A percentile compares a stretch with the other conserved stretches of the same genome.
These are phyloP conservation scores for Chymomyza procnemis DNA, from an alignment of 2,888 invertebrate genomes.

Conservation along the genomic window DNA sequence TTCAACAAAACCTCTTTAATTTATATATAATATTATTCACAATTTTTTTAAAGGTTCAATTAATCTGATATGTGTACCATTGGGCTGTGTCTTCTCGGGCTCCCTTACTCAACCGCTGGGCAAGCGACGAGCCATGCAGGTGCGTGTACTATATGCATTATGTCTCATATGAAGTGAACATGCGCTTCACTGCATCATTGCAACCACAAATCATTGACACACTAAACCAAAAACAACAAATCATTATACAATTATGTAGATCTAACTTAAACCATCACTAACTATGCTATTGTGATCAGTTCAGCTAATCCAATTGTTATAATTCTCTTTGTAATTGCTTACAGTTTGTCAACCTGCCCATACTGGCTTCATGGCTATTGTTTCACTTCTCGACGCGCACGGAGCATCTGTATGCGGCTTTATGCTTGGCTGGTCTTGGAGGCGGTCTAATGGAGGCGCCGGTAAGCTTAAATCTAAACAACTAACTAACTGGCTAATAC, in stretches of 20 bases:
- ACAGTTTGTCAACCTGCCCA: slow-evolving; percentile 84
- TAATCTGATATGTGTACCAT: slow-evolving; percentile 87
- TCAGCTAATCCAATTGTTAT: neutral
- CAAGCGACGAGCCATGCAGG: slow-evolving; percentile 86
- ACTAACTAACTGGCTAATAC: slow-evolving; percentile 1
- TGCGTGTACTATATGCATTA: slow-evolving; percentile 38
- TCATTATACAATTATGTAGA: slow-evolving; percentile 45
- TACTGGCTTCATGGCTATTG: slow-evolving; percentile 86
- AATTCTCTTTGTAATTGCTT: slow-evolving; percentile 9
- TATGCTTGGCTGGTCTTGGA: slow-evolving; percentile 86
- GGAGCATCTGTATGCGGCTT: slow-evolving; percentile 84
- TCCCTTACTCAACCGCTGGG: slow-evolving; percentile 85
- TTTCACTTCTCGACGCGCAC: slow-evolving; percentile 84
- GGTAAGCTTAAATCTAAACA: slow-evolving; percentile 79
- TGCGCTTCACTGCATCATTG: slow-evolving; percentile 4
- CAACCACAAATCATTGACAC: slow-evolving; percentile 45
- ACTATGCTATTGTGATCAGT: slow-evolving; percentile 3
- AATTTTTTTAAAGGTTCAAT: slow-evolving; percentile 83
- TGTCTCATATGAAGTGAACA: neutral
- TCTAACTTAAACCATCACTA: too few species aligned
- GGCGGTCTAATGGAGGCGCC: slow-evolving; percentile 90
- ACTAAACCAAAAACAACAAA: slow-evolving; percentile 39
- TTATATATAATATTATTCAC: neutral
- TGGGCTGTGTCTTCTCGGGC: slow-evolving; percentile 88
- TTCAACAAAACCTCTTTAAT: neutral